Evolutionary conservation across 2,797 vertebrate species (phyloP).

Genomic region (Clarias platycephalus): DNA sequence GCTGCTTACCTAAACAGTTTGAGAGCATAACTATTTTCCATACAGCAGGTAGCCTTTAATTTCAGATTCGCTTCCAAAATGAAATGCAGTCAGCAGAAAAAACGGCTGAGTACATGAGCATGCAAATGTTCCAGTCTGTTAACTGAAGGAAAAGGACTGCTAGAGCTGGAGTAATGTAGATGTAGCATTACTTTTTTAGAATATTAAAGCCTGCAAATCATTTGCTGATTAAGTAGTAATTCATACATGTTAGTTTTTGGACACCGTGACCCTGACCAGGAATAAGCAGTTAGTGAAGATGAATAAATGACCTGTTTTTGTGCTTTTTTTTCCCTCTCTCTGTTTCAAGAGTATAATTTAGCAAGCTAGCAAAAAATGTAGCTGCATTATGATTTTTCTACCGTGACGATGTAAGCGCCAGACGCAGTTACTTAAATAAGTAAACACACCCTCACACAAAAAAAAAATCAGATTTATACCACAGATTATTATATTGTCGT

Average conservation of each 20-base stretch:
- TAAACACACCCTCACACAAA: not conserved
- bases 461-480: not conserved
- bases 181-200: not conserved
- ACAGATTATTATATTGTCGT: not conserved
- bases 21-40: not conserved
- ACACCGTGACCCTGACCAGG: not conserved
- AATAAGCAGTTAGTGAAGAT: not conserved
- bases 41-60: slow-evolving; percentile 19
- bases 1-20: slow-evolving; percentile 16
- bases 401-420: too few relatives aligned
- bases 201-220: slow-evolving; percentile 14
- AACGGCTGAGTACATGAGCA: slow-evolving; percentile 8
- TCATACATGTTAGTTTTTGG: slow-evolving; percentile 14
- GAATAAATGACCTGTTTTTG: not conserved
- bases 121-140: slow-evolving; percentile 16
- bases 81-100: slow-evolving; percentile 29
- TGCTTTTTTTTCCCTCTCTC: too few relatives aligned
- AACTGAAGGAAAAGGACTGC: not conserved
- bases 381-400: not conserved
- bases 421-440: not conserved
- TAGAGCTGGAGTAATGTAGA: not conserved
- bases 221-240: slow-evolving; percentile 31
- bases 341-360: not conserved
- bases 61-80: slow-evolving; percentile 16
- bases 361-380: not conserved